Evolutionary conservation across 2,113 vertebrate species (phyloP).

Genomic region (Tupaia tana): DNA sequence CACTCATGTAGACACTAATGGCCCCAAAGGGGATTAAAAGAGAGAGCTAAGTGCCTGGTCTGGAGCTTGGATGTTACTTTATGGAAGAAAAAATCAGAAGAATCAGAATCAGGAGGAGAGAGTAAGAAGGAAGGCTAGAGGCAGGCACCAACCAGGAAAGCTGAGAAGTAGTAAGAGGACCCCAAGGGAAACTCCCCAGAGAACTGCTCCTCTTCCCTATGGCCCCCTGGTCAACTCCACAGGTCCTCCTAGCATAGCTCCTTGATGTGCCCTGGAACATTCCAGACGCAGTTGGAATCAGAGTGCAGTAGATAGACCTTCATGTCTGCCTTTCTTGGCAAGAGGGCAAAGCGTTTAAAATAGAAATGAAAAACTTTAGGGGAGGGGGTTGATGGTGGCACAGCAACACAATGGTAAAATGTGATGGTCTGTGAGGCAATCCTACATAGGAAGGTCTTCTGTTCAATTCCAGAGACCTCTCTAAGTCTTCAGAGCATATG

Average conservation of each 20-base stretch:
- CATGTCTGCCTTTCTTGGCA: no score
- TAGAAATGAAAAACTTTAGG: no score
- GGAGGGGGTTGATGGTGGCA: no score
- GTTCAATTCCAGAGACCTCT: no score
- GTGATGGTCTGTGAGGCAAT: no score
- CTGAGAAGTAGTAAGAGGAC: background rate
- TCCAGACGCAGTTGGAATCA: background rate
- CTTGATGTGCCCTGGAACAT: fast-evolving
- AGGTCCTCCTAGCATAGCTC: background rate
- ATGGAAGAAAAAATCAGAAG: background rate
- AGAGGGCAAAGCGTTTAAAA: background rate
- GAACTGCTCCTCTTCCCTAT: fast-evolving
- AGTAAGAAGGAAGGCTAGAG: background rate
- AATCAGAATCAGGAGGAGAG: no score
- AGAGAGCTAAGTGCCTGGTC: background rate
- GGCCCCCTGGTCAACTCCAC: background rate
- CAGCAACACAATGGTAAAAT: no score
- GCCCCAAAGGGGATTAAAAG: background rate
- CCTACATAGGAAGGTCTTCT: no score
- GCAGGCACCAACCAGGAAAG: background rate
- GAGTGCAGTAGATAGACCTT: no score
- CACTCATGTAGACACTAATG: fast-evolving
- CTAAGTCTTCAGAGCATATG: no score
- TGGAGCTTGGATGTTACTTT: background rate
- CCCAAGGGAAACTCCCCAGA: fast-evolving